Conservation (phyloP, 1,140 invertebrate species). For the Choristoneura fumiferana region DNA sequence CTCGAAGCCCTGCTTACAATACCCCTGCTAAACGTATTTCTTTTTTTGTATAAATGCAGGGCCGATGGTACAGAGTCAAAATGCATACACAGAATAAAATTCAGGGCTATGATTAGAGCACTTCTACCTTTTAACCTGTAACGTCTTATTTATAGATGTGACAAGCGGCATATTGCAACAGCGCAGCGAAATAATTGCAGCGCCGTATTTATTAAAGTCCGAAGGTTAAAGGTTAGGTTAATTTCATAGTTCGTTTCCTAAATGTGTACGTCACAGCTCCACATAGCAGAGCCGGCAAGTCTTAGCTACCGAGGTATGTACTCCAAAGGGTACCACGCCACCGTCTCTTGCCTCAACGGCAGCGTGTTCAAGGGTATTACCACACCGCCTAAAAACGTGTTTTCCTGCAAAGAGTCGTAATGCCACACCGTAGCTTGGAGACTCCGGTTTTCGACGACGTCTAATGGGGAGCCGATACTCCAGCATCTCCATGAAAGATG, state of each 20-base stretch:
- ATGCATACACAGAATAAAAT: too few species aligned
- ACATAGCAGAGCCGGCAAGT: slow-evolving; percentile 53
- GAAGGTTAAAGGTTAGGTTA: too few species aligned
- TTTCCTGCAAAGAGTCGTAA: slow-evolving; percentile 96
- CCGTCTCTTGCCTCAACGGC: slow-evolving; percentile 87
- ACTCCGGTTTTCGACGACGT: slow-evolving; percentile 85
- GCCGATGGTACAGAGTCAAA: too few species aligned
- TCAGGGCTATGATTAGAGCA: too few species aligned
- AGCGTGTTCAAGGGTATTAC: slow-evolving; percentile 86
- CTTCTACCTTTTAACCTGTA: too few species aligned
- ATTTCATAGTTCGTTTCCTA: background rate
- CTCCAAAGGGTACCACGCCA: slow-evolving; percentile 88
- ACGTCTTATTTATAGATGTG: too few species aligned
- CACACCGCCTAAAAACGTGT: slow-evolving; percentile 95
- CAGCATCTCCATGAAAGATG: slow-evolving; percentile 98
- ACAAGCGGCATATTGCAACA: too few species aligned
- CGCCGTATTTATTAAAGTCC: too few species aligned
- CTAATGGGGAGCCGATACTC: slow-evolving; percentile 92
- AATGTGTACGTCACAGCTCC: slow-evolving; percentile 41
- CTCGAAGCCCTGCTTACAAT: too few species aligned
- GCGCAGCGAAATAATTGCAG: too few species aligned
- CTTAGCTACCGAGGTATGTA: slow-evolving; percentile 77
- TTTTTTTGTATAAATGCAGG: too few species aligned
- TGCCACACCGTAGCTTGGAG: slow-evolving; percentile 97
- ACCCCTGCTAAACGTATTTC: too few species aligned